These are phyloP conservation scores for Tetrapedia diversipes DNA, from an alignment of 2,888 invertebrate genomes.

Conservation along the genomic window DNA sequence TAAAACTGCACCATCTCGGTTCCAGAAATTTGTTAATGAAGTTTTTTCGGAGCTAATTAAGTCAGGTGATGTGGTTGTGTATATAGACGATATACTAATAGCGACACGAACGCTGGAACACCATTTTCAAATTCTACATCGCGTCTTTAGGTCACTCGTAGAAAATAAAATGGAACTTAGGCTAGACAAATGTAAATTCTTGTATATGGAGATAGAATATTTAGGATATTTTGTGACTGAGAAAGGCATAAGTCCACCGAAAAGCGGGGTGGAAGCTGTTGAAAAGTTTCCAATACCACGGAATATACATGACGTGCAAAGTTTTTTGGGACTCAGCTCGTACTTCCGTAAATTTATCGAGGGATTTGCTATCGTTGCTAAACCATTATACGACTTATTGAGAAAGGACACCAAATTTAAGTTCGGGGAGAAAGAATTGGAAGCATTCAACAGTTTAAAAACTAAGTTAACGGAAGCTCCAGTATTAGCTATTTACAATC, in stretches of 20 bases:
- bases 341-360: slow-evolving; percentile 2
- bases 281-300: neutral
- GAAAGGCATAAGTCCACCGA: neutral
- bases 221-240: neutral
- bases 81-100: neutral
- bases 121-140: neutral
- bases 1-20: neutral
- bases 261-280: neutral
- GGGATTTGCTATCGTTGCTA: neutral
- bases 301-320: neutral
- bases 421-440: neutral
- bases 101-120: neutral
- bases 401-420: neutral
- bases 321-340: neutral
- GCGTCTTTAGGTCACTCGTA: neutral
- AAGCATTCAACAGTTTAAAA: neutral
- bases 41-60: neutral
- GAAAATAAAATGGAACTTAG: neutral
- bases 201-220: neutral
- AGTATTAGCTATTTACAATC: no score
- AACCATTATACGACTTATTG: neutral
- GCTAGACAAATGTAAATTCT: neutral
- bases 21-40: neutral
- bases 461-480: no score
- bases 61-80: neutral